Evolutionary conservation across 2,888 invertebrate genomes (phyloP), one percentile per base, ranked within the genome.

Genomic region (Pseudoips prasinana): DNA sequence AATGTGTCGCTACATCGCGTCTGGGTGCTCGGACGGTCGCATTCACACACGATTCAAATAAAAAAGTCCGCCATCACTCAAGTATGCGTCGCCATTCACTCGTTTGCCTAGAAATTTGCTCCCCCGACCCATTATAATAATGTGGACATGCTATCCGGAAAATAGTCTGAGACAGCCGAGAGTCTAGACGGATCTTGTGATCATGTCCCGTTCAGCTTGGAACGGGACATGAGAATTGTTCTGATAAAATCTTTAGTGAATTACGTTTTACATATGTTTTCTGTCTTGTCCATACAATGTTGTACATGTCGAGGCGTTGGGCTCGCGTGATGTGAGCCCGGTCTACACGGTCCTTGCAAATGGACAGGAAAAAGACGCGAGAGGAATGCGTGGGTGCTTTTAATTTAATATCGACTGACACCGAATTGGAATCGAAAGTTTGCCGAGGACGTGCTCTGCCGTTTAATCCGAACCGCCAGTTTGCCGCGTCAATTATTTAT

Each of bases 21-120:
- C 60, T 62, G 55, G 51, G 53, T 33, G 25, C 59, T 62, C 51
- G 72, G 71, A 64, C 72, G 68, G 66, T 58, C 79, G 78, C 88
- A 88, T 88, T 87, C 83, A 71, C 71, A 83, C 88, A 88, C 88
- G 88, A 85, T 84, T 88, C 87, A 87, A 88, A 88, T 88, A 88
- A 87, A 87, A 86, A 87, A 88, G 86, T 81, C 80, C 83, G 71
- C 81, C 75, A 81, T 86, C 87, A 86, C 84, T 87, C 87, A 87
- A 88, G 84, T 87, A 88, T 87, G 87, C 88, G 82, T 73, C 82
- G 79, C 83, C 76, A 82, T 86, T 83, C 82, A 80, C 78, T 76
- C 73, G 79, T 74, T 72, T 75, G 80, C 78, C 80, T 75, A 78
- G 81, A 81, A 83, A 84, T 84, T 79, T 78, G 64, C 70, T 71